Evolutionary conservation across 2,797 vertebrate species (phyloP), one percentile per base, ranked within the genome.

Genomic region (Cuniculus paca): DNA sequence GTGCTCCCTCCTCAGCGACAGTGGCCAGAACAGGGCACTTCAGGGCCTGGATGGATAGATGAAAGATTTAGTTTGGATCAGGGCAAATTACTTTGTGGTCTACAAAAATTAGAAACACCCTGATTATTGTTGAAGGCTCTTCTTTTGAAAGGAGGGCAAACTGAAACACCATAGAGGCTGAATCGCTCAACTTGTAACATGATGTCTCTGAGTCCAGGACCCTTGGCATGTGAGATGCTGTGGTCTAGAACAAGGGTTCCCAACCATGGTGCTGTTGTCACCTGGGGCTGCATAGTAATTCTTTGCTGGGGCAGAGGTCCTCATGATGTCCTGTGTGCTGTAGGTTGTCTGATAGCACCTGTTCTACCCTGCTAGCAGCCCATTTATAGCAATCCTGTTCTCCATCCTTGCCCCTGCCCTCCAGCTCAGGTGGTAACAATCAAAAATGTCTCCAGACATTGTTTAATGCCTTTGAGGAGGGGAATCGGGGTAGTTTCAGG

Each of bases 21-120:
- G 19, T 84, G 80, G 74, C 45, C 81, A 95, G 58, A 56, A 72
- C 1, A 6, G n/a, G 89, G 74, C 68, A 77, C 78, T 85, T 63
- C 0, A 11, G 88, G 52, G 20, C 28, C 88, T 84, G 79, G 34
- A 42, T 86, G 52, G 94, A 94, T 54, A 82, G 56, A 88, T 52
- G 63, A 90, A 96, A 92, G 72, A 79, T 95, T 93, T 88, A 61
- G 34, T 95, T 80, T 77, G 63, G 60, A 93, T 96, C 74, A 74
- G 28, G 77, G 79, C 63, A 87, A 36, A 75, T 42, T 90, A 20
- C 45, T 79, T 70, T 88, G 26, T 90, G 61, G 19, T 86, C 91
- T 85, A 68, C 45, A 48, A 22, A 87, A 60, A 83, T 90, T 92
- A n/a, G 79, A 91, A 90, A 61, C 56, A 91, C 11, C 28, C 3